Evolutionary conservation across 2,888 invertebrate species (phyloP).

Genomic region (Patella pellucida): DNA sequence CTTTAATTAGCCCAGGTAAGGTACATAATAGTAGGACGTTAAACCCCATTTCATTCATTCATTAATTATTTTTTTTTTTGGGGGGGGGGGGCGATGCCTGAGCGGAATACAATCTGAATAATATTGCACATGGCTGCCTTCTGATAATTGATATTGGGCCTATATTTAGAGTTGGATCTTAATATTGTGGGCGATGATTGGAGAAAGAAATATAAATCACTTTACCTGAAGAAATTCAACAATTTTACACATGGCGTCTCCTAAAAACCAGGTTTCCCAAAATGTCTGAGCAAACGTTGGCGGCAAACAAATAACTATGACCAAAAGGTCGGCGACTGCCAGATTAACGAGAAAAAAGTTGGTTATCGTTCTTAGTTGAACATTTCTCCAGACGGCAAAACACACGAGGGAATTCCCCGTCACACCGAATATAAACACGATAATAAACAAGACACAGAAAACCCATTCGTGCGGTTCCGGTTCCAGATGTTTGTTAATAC

Average conservation of each 20-base stretch:
- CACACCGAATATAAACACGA: conserved; percentile 86
- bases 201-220: not conserved
- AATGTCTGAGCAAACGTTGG: conserved; percentile 91
- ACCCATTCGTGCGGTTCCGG: conserved; percentile 80
- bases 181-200: no score
- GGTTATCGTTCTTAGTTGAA: conserved; percentile 91
- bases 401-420: conserved; percentile 91
- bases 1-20: no score
- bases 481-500: conserved; percentile 52
- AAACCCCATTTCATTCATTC: no score
- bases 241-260: conserved; percentile 86
- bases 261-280: conserved; percentile 91
- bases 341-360: conserved; percentile 94
- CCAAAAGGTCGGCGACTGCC: conserved; percentile 88
- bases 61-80: no score
- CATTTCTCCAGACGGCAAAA: conserved; percentile 88
- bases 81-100: no score
- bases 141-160: no score
- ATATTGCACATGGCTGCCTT: no score
- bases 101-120: no score
- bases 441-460: conserved; percentile 81
- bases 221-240: conserved; percentile 92
- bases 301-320: conserved; percentile 89
- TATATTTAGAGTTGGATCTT: no score
- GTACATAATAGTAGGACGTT: no score